Conservation (phyloP, 2,888 invertebrate species). For the Hololepta plana region DNA sequence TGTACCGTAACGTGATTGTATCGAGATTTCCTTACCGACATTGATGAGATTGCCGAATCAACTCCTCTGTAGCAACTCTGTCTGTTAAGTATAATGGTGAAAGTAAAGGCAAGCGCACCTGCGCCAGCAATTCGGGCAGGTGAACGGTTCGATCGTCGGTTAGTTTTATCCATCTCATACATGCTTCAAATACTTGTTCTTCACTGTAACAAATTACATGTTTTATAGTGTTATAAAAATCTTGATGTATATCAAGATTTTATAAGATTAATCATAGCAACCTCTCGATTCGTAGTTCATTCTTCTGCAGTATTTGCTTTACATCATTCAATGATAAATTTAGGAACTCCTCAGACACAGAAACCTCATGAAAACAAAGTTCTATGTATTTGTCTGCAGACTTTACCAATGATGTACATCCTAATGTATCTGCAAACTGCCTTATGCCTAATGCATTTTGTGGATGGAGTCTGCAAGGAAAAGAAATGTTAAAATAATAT, state of each 20-base stretch:
- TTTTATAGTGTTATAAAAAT: background rate
- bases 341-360: conserved; percentile 59
- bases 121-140: conserved; percentile 51
- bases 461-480: conserved; percentile 44
- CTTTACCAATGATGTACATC: conserved; percentile 48
- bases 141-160: conserved; percentile 36
- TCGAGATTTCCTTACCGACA: conserved; percentile 50
- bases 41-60: conserved; percentile 57
- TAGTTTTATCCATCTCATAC: conserved; percentile 62
- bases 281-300: conserved; percentile 55
- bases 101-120: conserved; percentile 62
- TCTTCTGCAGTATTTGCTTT: conserved; percentile 48
- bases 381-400: conserved; percentile 66
- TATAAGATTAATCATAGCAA: no score
- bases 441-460: conserved; percentile 66
- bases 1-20: no score
- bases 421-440: conserved; percentile 62
- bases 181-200: conserved; percentile 71
- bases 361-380: conserved; percentile 60
- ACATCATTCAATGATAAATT: conserved; percentile 41
- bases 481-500: no score
- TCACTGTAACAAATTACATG: conserved; percentile 30
- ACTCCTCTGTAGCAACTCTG: conserved; percentile 58
- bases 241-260: conserved; percentile 1
- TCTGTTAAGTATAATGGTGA: conserved; percentile 70